Base-by-base conservation (phyloP, 2,113 vertebrate genomes). In the Seriola rivoliana region DNA sequence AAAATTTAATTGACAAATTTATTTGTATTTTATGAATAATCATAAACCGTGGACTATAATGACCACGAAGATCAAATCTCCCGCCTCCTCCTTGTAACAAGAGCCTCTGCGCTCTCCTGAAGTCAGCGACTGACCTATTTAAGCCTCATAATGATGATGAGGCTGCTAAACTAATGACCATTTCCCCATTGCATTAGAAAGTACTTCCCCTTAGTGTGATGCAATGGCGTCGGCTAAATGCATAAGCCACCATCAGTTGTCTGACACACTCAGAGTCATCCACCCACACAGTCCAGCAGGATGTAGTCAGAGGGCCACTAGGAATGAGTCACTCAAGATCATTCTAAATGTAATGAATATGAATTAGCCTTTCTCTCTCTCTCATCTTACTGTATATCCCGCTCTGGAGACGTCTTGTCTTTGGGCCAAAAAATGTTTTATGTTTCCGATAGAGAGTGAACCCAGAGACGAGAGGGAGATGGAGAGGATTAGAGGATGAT, bases 161-260 rank as follows among this genome's bases (percentile, higher is more conserved):
- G 85, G 79, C 75, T 72, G 76, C 78, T 62, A 66, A 86, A 63
- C 81, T 91, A 92, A 89, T 88, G 83, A 86, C 63, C 80, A 71
- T 88, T 81, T 88, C 87, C 87, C 60, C 10, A 48, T 79, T 85
- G 85, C 91, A 87, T 90, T 91, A 81, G 72, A 83, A 72, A 87
- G 76, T 63, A 87, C 80, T 89, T 91, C 84, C 78, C 82, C 68
- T 85, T 71, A 79, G 74, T 78, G 75, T 86, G 81, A 60, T 48
- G 68, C 80, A 75, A 50, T 58, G 72, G 82, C 74, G 4, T 70
- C 42, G 4, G 59, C 54, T 74, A 75, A 86, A 85, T 57, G 80
- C 72, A 78, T 63, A 79, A 85, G 79, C 68, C 85, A 65, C 64
- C 78, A 85, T 83, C 78, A 71, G 78, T 63, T 81, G 85, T 88